phyloP scores from a whole-genome alignment of 2,113 vertebrate genomes.

The Hirundichthys speculiger region DNA sequence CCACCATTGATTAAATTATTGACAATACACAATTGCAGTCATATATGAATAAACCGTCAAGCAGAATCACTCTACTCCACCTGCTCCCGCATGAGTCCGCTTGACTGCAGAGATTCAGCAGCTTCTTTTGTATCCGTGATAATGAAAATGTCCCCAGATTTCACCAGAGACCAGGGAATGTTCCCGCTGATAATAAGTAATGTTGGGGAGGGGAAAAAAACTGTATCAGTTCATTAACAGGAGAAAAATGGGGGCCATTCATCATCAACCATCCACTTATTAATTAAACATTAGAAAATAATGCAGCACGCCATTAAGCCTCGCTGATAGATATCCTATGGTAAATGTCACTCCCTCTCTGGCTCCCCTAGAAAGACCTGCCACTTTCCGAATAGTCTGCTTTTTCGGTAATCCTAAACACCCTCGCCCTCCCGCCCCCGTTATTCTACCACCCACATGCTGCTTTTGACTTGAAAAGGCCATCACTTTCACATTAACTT shows the following conservation, averaged over 20 bases:
- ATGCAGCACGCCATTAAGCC: slow-evolving; percentile 64
- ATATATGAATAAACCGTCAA: no score
- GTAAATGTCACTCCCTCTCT: slow-evolving; percentile 64
- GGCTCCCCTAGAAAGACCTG: slow-evolving; percentile 33
- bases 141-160: slow-evolving; percentile 40
- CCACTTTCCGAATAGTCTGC: not conserved
- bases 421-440: slow-evolving; percentile 35
- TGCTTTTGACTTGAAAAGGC: slow-evolving; percentile 61
- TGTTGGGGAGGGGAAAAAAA: not conserved
- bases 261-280: slow-evolving; percentile 69
- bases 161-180: slow-evolving; percentile 15
- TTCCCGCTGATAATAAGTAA: slow-evolving; percentile 57
- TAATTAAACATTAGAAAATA: slow-evolving; percentile 71
- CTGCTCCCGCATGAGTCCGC: not conserved
- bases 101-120: not conserved
- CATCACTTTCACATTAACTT: slow-evolving; percentile 66
- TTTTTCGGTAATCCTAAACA: slow-evolving; percentile 51
- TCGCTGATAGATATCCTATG: slow-evolving; percentile 59
- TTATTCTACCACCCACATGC: slow-evolving; percentile 46
- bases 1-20: no score
- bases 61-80: no score
- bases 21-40: no score
- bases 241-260: slow-evolving; percentile 52
- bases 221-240: slow-evolving; percentile 57
- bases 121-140: slow-evolving; percentile 22